These are phyloP conservation scores for Arothron firmamentum DNA, from an alignment of 2,113 vertebrate species.

Conservation along the genomic window DNA sequence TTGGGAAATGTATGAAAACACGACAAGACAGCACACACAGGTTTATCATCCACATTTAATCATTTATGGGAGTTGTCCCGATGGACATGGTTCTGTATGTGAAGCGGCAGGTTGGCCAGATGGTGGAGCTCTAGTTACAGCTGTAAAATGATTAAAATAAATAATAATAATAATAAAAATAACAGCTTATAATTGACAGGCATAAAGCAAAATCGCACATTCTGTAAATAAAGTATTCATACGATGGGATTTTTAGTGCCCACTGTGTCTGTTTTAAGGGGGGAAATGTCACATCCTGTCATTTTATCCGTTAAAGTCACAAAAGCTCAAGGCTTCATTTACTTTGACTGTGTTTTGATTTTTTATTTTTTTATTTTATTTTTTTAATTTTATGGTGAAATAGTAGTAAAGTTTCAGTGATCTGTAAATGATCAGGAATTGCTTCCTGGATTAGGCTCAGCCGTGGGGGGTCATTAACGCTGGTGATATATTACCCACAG, in stretches of 20 bases:
- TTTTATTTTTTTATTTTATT: not conserved
- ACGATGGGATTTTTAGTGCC: no score
- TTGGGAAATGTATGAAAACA: not conserved
- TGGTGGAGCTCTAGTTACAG: slow-evolving; percentile 56
- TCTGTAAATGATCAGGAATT: not conserved
- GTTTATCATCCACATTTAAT: not conserved
- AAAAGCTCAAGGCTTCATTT: slow-evolving; percentile 8
- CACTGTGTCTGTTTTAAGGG: not conserved
- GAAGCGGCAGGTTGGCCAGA: slow-evolving; percentile 37
- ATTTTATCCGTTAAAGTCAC: slow-evolving; percentile 17
- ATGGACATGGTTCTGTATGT: not conserved
- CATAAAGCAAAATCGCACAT: no score
- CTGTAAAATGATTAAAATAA: slow-evolving; percentile 25
- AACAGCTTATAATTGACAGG: not conserved
- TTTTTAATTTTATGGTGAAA: slow-evolving; percentile 6
- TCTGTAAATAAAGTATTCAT: no score
- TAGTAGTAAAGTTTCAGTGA: not conserved
- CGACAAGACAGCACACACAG: not conserved
- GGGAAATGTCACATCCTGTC: not conserved
- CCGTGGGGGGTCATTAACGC: not conserved
- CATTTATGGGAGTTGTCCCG: not conserved
- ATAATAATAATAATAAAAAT: not conserved
- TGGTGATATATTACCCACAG: slow-evolving; percentile 1
- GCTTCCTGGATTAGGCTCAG: no score
- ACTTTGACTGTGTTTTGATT: no score